Base-by-base conservation (phyloP, 2,888 invertebrate genomes). In the Bombylius major region DNA sequence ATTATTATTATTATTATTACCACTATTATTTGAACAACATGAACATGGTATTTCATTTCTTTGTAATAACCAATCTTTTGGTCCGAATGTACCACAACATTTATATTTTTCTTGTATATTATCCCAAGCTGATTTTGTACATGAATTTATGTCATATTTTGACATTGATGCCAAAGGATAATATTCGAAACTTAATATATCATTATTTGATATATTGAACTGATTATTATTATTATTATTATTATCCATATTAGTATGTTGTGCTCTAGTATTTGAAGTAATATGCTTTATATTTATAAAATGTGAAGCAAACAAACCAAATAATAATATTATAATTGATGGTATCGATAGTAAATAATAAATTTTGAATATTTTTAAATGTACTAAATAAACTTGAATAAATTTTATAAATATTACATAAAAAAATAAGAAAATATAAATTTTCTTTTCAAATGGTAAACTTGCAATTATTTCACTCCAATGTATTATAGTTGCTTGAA, bases 91-190 rank as follows among this genome's bases (percentile, higher is more conserved):
- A 2, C 57, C 57, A 23, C 57, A 58, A 46, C 57, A 58, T 14
- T 49, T 14, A 23, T 58, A 58, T 23, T 58, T 58, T 1, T 7
- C 31, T 45, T 58, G 57, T 12, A 58, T 50, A 23, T 9, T 50
- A 52, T 58, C 57, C 57, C 57, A 58, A 6, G 57, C 55, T 7
- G 7, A 32, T 33, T 52, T 55, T 13, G 39, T 46, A 47, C 36
- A 50, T 1, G 6, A 8, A 4, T 33, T 46, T 7, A 31, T 45
- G 44, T 58, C 57, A 34, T 58, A 58, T 12, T 31, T 13, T 4
- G 46, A 12, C 57, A 58, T 58, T 7, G 54, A 8, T 4, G 5
- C 11, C 11, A 42, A 42, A 11, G 8, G 39, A 42, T 42, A 42
- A 36, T 36, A 36, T 36, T 36, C 34, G 8, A 23, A 23, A 23